Evolutionary conservation across 2,113 vertebrate genomes (phyloP).

Genomic region (Pipra filicauda): DNA sequence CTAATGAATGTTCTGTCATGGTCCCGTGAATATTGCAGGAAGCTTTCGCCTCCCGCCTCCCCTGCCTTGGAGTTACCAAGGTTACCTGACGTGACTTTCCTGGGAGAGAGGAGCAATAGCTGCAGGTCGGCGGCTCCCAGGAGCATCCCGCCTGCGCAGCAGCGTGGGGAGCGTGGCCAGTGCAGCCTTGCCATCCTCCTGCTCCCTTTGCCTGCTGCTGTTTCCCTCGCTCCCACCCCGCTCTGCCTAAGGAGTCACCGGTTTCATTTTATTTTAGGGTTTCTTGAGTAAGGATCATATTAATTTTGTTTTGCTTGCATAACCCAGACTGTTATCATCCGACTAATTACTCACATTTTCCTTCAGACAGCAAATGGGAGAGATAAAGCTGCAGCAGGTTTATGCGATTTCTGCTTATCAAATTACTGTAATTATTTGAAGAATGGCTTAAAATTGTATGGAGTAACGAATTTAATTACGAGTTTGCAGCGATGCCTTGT

Average conservation of each 20-base stretch:
- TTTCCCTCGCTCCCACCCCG: background rate
- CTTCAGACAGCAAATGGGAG: constrained; percentile 67
- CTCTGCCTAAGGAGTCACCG: background rate
- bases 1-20: constrained; percentile 67
- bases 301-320: constrained; percentile 72
- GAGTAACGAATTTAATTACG: constrained; percentile 71
- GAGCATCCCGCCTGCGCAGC: background rate
- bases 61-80: constrained; percentile 59
- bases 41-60: constrained; percentile 13
- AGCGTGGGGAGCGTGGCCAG: background rate
- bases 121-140: background rate
- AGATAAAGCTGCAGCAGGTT: constrained; percentile 71
- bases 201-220: background rate
- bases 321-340: constrained; percentile 62
- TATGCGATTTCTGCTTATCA: constrained; percentile 71
- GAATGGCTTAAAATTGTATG: constrained; percentile 69
- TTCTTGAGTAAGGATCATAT: constrained; percentile 47
- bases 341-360: constrained; percentile 68
- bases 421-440: constrained; percentile 74
- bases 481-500: constrained; percentile 57
- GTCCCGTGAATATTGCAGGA: constrained; percentile 63
- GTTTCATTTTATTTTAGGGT: background rate
- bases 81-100: constrained; percentile 61
- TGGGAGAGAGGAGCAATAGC: background rate
- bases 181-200: fast-evolving